Percentiles rank a stretch among this genome's conserved stretches.
Conservation (phyloP, 2,888 invertebrate species). For the Hypselothyrea guttata region DNA sequence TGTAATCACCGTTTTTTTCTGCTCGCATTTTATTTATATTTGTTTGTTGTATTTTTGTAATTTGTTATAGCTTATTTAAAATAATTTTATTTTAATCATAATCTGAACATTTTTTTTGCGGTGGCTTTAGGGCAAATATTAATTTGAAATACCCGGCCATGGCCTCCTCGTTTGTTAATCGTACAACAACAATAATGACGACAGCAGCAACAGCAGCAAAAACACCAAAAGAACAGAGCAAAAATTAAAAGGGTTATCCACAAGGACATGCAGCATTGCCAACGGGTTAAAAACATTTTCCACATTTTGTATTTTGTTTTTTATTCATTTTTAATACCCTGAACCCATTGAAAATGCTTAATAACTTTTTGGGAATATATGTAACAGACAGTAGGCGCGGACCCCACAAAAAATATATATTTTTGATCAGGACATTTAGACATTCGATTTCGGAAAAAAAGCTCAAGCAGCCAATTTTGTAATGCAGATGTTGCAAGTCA, state of each 20-base stretch:
- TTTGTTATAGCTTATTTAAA: constrained; percentile 33
- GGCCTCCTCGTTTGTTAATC: constrained; percentile 35
- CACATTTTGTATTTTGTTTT: constrained; percentile 16
- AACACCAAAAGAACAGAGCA: constrained; percentile 34
- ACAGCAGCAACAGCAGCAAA: constrained; percentile 4
- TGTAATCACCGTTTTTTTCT: constrained; percentile 26
- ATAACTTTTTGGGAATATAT: too few species aligned
- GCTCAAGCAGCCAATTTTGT: too few species aligned
- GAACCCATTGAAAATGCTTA: too few species aligned
- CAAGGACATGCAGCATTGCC: constrained; percentile 44
- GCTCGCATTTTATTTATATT: constrained; percentile 12
- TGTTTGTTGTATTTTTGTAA: constrained; percentile 15
- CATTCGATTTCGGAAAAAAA: too few species aligned
- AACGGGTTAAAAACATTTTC: constrained; percentile 42
- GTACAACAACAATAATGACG: constrained; percentile 41
- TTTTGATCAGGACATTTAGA: too few species aligned
- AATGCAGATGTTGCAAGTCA: too few species aligned
- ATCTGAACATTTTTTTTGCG: constrained; percentile 23
- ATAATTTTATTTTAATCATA: constrained; percentile 39
- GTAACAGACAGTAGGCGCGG: too few species aligned
- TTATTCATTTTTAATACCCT: constrained; percentile 23
- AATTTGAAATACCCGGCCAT: constrained; percentile 29
- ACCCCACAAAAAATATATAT: too few species aligned
- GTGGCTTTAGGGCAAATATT: constrained; percentile 21
- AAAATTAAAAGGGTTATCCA: constrained; percentile 27